Conservation (phyloP, 1,140 invertebrate genomes). For the Pogonomyrmex barbatus region DNA sequence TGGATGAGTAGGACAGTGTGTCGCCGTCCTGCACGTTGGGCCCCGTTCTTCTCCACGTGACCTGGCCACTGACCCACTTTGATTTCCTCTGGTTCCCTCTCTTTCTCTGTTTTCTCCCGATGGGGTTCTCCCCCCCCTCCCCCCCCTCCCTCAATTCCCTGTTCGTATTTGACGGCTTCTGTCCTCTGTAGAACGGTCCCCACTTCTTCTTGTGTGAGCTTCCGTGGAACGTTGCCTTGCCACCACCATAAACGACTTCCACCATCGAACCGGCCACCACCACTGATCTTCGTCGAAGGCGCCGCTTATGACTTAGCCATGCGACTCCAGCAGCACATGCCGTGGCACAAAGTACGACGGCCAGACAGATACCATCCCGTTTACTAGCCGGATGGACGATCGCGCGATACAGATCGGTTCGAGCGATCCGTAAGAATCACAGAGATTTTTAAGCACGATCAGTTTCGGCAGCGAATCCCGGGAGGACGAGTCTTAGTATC, state of each 20-base stretch:
- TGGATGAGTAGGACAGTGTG: constrained; percentile 86
- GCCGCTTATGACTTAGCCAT: constrained; percentile 81
- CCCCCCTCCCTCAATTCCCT: constrained; percentile 12
- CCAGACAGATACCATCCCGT: constrained; percentile 85
- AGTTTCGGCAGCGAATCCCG: constrained; percentile 14
- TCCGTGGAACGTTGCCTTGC: constrained; percentile 61
- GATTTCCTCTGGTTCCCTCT: constrained; percentile 78
- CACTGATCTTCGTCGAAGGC: constrained; percentile 73
- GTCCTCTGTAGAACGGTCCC: constrained; percentile 33
- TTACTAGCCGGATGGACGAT: constrained; percentile 83
- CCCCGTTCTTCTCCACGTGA: constrained; percentile 84
- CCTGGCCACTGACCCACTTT: constrained; percentile 86
- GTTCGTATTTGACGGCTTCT: constrained; percentile 40
- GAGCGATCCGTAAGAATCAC: constrained; percentile 57
- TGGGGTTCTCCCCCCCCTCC: not conserved
- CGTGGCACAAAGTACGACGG: constrained; percentile 79
- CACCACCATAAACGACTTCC: constrained; percentile 76
- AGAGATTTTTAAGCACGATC: constrained; percentile 12
- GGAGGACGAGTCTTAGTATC: constrained; percentile 2
- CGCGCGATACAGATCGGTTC: constrained; percentile 78
- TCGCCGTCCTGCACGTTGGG: constrained; percentile 83
- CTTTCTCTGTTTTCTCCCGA: constrained; percentile 48
- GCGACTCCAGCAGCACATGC: constrained; percentile 83
- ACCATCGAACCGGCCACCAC: constrained; percentile 72
- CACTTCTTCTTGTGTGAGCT: constrained; percentile 65